Evolutionary conservation across 2,888 invertebrate genomes (phyloP).

Genomic region (Diarsia rubi): DNA sequence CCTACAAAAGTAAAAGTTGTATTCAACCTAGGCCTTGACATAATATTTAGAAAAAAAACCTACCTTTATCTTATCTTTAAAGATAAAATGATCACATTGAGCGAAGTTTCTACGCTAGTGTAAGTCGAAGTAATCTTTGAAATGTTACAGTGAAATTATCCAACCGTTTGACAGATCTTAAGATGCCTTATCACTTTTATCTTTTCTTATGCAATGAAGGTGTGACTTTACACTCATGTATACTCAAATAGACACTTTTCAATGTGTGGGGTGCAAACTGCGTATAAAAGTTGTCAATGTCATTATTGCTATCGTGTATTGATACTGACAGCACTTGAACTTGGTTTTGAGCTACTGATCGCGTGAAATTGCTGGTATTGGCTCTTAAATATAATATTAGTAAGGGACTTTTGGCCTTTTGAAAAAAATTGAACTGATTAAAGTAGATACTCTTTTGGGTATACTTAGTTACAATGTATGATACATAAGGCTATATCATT

Average conservation of each 20-base stretch:
- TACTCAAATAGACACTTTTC: not conserved
- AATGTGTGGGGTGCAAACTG: not conserved
- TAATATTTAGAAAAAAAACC: constrained; percentile 40
- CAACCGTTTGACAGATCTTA: constrained; percentile 3
- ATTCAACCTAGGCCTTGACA: constrained; percentile 57
- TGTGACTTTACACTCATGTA: constrained; percentile 6
- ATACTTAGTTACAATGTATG: not conserved
- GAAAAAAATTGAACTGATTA: constrained; percentile 5
- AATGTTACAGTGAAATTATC: constrained; percentile 9
- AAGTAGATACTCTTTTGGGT: not conserved
- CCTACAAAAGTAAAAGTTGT: constrained; percentile 44
- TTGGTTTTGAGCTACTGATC: not conserved
- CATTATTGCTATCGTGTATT: not conserved
- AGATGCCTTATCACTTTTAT: constrained; percentile 21
- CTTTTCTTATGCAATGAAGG: constrained; percentile 11
- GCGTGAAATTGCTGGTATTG: not conserved
- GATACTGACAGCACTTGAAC: not conserved
- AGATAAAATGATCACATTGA: constrained; percentile 31
- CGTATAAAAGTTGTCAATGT: not conserved
- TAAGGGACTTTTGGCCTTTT: not conserved
- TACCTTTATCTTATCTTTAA: constrained; percentile 37
- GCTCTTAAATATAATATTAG: not conserved
- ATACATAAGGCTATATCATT: constrained; percentile 32
- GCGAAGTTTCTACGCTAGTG: constrained; percentile 2
- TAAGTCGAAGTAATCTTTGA: not conserved